Percentiles rank a stretch among this genome's conserved stretches.
Conservation (phyloP, 2,113 vertebrate species). For the Atlantisia rogersi region DNA sequence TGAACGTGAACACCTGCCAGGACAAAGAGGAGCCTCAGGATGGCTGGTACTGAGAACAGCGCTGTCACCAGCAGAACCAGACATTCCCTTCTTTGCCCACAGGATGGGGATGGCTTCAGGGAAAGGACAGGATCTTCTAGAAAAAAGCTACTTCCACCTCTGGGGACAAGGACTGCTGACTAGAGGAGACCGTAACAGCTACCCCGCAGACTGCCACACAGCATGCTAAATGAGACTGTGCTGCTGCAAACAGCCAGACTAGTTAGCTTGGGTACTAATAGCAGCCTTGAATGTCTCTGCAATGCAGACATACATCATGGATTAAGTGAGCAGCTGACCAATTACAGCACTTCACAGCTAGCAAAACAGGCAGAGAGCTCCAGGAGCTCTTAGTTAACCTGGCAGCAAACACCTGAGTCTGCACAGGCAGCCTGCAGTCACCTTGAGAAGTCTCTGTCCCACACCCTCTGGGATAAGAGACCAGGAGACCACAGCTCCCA, state of each 20-base stretch:
- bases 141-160: background rate
- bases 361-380: background rate
- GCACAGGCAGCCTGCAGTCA: slow-evolving; percentile 15
- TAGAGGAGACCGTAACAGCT: background rate
- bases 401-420: background rate
- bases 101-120: background rate
- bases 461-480: background rate
- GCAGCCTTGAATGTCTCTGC: slow-evolving; percentile 42
- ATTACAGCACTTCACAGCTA: slow-evolving; percentile 21
- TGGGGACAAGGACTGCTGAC: background rate
- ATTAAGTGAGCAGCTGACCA: slow-evolving; percentile 55
- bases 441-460: background rate
- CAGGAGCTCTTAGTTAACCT: background rate
- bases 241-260: slow-evolving; percentile 28
- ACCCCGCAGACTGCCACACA: background rate
- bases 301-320: slow-evolving; percentile 52
- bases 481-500: background rate
- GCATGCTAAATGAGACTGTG: background rate
- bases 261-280: slow-evolving; percentile 9
- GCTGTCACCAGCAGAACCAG: background rate
- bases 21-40: background rate
- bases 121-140: background rate
- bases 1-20: slow-evolving; percentile 92
- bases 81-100: background rate
- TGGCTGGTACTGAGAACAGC: background rate